Percentiles rank a stretch among this genome's conserved stretches.
phyloP scores from a whole-genome alignment of 1,140 invertebrate genomes.

The Panagrolaimus sp. region DNA sequence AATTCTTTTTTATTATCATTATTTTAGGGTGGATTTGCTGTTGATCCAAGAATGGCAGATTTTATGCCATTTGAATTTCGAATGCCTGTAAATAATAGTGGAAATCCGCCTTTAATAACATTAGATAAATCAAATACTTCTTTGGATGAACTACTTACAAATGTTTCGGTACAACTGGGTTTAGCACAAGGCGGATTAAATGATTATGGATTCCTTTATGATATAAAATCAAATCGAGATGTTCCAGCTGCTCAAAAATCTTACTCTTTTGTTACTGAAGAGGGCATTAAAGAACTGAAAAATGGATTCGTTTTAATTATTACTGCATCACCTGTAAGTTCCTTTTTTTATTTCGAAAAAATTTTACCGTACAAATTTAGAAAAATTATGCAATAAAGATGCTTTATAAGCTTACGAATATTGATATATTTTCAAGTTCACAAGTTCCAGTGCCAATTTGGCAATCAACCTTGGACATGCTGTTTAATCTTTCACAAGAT shows the following conservation, averaged over 20 bases:
- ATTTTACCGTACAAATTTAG: background rate
- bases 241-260: background rate
- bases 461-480: background rate
- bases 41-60: constrained; percentile 2
- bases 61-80: background rate
- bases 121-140: background rate
- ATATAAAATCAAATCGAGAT: background rate
- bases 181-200: background rate
- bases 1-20: no score
- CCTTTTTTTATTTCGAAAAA: background rate
- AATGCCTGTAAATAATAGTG: background rate
- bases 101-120: background rate
- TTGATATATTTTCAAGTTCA: background rate
- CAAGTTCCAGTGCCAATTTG: background rate
- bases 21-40: background rate
- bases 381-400: constrained; percentile 3
- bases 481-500: background rate
- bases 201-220: constrained; percentile 1
- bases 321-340: constrained; percentile 4
- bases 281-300: background rate
- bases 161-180: background rate
- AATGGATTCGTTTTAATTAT: background rate
- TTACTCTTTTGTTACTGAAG: background rate
- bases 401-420: background rate
- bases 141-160: background rate